Evolutionary conservation across 2,888 invertebrate genomes (phyloP).

Genomic region (Andrena fulva): DNA sequence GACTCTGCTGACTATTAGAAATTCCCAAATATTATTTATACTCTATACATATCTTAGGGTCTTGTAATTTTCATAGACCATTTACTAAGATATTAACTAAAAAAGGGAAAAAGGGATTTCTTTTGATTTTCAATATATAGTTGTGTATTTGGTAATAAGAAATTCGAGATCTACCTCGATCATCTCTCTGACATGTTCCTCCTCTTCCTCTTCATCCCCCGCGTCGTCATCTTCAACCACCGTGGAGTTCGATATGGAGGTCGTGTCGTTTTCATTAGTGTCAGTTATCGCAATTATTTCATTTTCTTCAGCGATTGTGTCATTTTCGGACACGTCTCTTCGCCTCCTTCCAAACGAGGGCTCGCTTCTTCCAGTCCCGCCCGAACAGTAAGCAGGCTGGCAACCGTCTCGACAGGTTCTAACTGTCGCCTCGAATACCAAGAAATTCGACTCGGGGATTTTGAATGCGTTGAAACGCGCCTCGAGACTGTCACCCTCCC

Average conservation of each 20-base stretch:
- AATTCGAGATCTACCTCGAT: slow-evolving; percentile 88
- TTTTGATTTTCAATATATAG: too few species aligned
- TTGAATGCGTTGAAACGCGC: slow-evolving; percentile 97
- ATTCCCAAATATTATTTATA: too few species aligned
- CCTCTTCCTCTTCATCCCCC: slow-evolving; percentile 84
- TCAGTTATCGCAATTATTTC: slow-evolving; percentile 80
- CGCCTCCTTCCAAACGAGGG: slow-evolving; percentile 92
- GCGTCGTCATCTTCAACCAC: slow-evolving; percentile 66
- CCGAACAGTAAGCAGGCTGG: slow-evolving; percentile 94
- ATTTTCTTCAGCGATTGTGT: slow-evolving; percentile 64
- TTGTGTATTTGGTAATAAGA: too few species aligned
- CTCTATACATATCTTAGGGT: too few species aligned
- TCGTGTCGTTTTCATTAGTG: slow-evolving; percentile 46
- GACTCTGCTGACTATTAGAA: too few species aligned
- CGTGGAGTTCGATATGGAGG: slow-evolving; percentile 55
- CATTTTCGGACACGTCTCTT: slow-evolving; percentile 85
- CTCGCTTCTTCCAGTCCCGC: slow-evolving; percentile 92
- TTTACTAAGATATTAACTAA: too few species aligned
- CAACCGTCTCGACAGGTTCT: slow-evolving; percentile 95
- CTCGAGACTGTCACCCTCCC: slow-evolving; percentile 94
- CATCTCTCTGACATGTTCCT: slow-evolving; percentile 94
- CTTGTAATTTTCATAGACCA: too few species aligned
- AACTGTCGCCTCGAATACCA: slow-evolving; percentile 97
- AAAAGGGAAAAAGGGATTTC: background rate
- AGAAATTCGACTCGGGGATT: slow-evolving; percentile 96